Conservation (phyloP, 2,888 invertebrate species). For the Phymatocera aterrima region DNA sequence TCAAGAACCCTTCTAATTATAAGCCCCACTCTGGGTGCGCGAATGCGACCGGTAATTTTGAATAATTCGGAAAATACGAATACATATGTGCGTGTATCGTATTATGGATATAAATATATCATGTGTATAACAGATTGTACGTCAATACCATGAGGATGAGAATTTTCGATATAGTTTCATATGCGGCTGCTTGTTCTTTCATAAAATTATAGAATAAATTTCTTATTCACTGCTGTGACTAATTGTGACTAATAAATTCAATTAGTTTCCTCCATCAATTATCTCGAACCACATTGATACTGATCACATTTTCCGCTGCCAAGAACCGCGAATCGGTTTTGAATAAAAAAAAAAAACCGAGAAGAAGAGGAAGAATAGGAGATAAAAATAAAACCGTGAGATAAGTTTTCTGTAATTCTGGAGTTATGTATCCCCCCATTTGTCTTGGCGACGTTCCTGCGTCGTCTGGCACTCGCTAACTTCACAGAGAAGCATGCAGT, state of each 20-base stretch:
- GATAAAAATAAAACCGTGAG: not conserved
- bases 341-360: no score
- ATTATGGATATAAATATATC: not conserved
- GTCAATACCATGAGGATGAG: not conserved
- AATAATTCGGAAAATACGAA: not conserved
- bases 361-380: not conserved
- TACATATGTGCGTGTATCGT: no score
- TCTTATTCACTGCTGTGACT: no score
- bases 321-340: no score
- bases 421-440: not conserved
- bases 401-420: not conserved
- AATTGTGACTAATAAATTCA: no score
- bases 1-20: slow-evolving; percentile 7
- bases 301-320: no score
- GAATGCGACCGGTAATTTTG: not conserved
- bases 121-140: not conserved
- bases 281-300: no score
- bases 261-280: no score
- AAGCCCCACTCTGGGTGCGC: not conserved
- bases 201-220: no score
- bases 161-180: not conserved
- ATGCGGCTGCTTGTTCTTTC: no score
- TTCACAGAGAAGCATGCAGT: not conserved
- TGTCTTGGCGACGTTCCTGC: slow-evolving; percentile 11
- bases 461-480: not conserved